Evolutionary conservation across 2,797 vertebrate species (phyloP), one percentile per base, ranked within the genome.

Genomic region (Rhinichthys osculus): DNA sequence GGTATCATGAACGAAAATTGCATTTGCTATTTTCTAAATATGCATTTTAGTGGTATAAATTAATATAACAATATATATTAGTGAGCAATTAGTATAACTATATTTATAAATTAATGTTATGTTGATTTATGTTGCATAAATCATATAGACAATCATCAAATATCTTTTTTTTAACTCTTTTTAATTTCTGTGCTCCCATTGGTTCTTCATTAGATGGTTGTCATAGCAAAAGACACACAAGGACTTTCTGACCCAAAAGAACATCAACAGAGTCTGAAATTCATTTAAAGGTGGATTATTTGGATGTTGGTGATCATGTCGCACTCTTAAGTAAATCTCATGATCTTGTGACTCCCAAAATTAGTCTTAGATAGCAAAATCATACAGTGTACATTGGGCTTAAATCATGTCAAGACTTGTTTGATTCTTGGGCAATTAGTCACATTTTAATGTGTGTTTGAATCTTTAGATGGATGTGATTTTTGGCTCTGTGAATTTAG

Each of bases 141-240:
- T n/a, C 54, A 57, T 57, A 57, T 57, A 59, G 23, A 59, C 3
- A 23, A 57, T 57, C 3, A n/a, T 54, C 52, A 54, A 54, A 71
- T 42, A 42, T 71, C 7, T 40, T 40, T 40, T n/a, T 44, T 23
- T 23, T 52, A 17, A 40, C 38, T 42, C 11, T 72, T 73, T 73
- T 47, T 27, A 2, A 47, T 73, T 73, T 19, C 16, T 74, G 27
- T 33, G 71, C 27, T 50, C 44, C 16, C 33, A 21, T 74, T 74
- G 27, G 44, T 74, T 74, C 59, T 74, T 74, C 72, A 33, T 74
- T 74, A 50, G 44, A 30, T 5, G 27, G 44, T 33, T 52, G 72
- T 74, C 27, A 2, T 50, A 50, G 44, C 16, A 74, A 33, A 27
- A 33, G 16, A 19, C 44, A 50, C 4, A 50, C 44, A 30, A 1